Evolutionary conservation across 1,140 invertebrate species (phyloP), one percentile per base, ranked within the genome.

Genomic region (Drosophila mauritiana): DNA sequence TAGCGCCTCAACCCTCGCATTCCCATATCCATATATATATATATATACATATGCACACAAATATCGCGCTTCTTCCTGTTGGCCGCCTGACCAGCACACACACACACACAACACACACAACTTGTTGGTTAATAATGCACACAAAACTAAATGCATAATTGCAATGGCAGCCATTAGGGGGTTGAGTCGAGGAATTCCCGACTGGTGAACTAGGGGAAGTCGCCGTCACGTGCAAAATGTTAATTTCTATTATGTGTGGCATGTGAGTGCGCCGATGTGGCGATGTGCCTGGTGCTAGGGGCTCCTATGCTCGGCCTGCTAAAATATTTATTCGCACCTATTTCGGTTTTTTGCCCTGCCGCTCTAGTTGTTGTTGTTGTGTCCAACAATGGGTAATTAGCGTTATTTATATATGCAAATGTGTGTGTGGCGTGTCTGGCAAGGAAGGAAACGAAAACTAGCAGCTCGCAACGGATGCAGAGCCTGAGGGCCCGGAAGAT

Each of bases 111-210:
- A 31, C 27, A 31, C 27, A 37, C 54, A 57, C 80, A 84, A 84
- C 68, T 80, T 73, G 80, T 74, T 80, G 84, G 77, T 89, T 90
- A 90, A 90, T 89, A 89, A 89, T 89, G 85, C 84, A 89, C 84
- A 89, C 84, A 83, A 89, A 88, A 88, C 83, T 88, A 88, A 88
- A 89, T 89, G 84, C 84, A 89, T 90, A 89, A 89, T 89, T 90
- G 78, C 64, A 79, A 58, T 70, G 52, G 72, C 73, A 57, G 61
- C 72, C 65, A 42, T 73, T 53, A 52, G 36, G 37, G 57, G 48
- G 36, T n/a, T 45, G 40, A 1, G 7, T 27, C 11, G 22, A 15
- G 31, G 22, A 42, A 22, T 42, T 72, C 39, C 37, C 11, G 37
- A 39, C 52, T 10, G 36, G 20, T 22, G 31, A 45, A 42, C 42